phyloP scores from a whole-genome alignment of 2,113 vertebrate species.

The Myotis lucifugus region DNA sequence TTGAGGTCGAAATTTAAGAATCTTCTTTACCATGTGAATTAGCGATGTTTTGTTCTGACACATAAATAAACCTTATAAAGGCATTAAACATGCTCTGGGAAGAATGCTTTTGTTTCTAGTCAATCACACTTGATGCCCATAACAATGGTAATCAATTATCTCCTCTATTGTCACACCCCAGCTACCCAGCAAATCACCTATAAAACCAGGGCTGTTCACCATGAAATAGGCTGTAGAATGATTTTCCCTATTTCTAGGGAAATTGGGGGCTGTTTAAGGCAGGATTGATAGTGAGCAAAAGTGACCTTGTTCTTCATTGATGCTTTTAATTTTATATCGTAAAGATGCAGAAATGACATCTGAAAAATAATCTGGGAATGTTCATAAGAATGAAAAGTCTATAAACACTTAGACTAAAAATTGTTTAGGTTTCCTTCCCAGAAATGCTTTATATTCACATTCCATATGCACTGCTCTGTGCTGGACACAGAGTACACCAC shows the following conservation, averaged over 20 bases:
- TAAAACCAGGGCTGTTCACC: neutral
- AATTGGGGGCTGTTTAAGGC: neutral
- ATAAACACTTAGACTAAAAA: neutral
- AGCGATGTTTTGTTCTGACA: slow-evolving; percentile 35
- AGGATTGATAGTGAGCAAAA: neutral
- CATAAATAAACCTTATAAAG: slow-evolving; percentile 2
- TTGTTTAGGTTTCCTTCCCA: neutral
- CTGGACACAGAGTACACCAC: neutral
- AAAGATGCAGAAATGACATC: slow-evolving; percentile 28
- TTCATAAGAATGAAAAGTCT: neutral
- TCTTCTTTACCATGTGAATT: slow-evolving; percentile 36
- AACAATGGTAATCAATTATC: slow-evolving; percentile 8
- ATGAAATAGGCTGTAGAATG: neutral
- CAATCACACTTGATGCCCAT: slow-evolving; percentile 1
- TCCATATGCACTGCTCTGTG: accelerated
- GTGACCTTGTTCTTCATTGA: neutral
- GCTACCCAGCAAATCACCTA: neutral
- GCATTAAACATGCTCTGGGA: neutral
- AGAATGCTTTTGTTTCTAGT: slow-evolving; percentile 35
- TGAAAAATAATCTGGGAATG: slow-evolving; percentile 20
- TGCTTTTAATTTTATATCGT: neutral
- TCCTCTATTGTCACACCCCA: neutral
- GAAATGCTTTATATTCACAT: neutral
- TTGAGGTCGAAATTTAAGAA: neutral
- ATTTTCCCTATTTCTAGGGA: neutral